Evolutionary conservation across 2,797 vertebrate genomes (phyloP).

Genomic region (Anas acuta): DNA sequence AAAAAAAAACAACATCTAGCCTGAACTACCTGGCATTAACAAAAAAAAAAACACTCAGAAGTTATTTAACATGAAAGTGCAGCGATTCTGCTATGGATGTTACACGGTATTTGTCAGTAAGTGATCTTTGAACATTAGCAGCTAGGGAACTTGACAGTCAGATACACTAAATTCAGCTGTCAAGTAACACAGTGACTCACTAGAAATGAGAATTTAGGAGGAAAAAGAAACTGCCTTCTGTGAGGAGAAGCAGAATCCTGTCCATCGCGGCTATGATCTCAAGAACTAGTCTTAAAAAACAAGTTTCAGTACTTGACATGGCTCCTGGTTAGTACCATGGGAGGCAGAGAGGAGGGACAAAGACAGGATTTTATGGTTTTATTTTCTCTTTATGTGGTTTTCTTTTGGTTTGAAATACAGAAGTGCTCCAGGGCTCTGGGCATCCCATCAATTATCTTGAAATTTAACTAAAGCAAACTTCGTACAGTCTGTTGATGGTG

Average conservation of each 20-base stretch:
- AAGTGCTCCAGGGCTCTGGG: background rate
- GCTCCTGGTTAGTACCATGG: background rate
- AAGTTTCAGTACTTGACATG: background rate
- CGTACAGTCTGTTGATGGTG: background rate
- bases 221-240: background rate
- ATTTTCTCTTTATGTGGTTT: background rate
- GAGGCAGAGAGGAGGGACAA: background rate
- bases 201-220: background rate
- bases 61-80: background rate
- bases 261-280: background rate
- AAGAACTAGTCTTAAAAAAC: background rate
- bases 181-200: background rate
- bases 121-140: background rate
- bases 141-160: background rate
- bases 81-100: background rate
- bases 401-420: background rate
- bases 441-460: background rate
- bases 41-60: background rate
- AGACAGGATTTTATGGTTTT: background rate
- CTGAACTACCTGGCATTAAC: background rate
- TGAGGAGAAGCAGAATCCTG: background rate
- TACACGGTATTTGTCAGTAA: background rate
- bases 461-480: background rate
- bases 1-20: background rate
- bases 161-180: constrained; percentile 1